Base-by-base conservation (phyloP, 2,113 vertebrate genomes). In the Embiotoca jacksoni region DNA sequence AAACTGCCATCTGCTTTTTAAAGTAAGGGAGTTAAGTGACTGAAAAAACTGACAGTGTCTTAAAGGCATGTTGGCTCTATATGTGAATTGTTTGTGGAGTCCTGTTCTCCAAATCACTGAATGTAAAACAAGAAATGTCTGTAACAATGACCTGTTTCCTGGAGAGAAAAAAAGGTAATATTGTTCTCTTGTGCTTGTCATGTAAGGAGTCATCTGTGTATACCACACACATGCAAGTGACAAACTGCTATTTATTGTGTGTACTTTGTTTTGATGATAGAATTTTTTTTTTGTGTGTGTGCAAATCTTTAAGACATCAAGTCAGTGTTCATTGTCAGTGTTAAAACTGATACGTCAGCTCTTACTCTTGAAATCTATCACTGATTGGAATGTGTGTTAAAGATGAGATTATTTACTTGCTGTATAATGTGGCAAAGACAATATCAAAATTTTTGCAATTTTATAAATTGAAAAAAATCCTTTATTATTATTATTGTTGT, bases 121-220 rank as follows among this genome's bases (percentile, higher is more conserved):
- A 93, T 94, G 93, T 94, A 94, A 85, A 92, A 87, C 79, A 86
- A 92, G 82, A 90, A 94, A 92, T 88, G 90, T 93, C 90, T 93
- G 89, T 93, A 94, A 84, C 41, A 66, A 91, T 55, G 75, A 83
- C 72, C 75, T 80, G 81, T 85, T 88, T 87, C 62, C 81, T 77
- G 72, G 47, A 75, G 58, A 78, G 80, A 70, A 11, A 81, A 86
- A 88, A 84, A 68, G 68, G 41, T 82, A 72, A 64, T 52, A 83
- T 88, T 85, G 86, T 88, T 88, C 76, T 89, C 73, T 56, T 82
- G 86, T 92, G 85, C 66, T 85, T 83, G 90, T 91, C 82, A 72
- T n/a, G 13, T 86, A 78, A 73, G 71, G 77, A 88, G 85, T 77
- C 90, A 92, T 89, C 81, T 90, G 89, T 93, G 89, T 83, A 89